Base-by-base conservation (phyloP, 2,888 invertebrate species). In the Hetaerina titia region DNA sequence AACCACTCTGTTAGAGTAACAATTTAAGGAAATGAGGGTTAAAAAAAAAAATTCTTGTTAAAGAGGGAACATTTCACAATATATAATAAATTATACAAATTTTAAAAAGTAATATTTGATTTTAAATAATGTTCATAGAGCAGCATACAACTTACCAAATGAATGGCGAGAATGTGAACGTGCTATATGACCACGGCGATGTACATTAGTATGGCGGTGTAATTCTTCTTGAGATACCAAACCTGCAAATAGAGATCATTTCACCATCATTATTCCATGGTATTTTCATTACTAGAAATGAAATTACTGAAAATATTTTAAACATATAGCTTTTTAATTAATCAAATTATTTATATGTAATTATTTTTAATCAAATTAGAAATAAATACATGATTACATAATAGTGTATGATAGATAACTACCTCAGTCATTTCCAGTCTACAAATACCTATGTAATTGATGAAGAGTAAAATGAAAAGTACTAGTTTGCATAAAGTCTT, bases 211-310 rank as follows among this genome's bases (percentile, higher is more conserved):
- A 13, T 60, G 57, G 17, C 94, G 95, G 81, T 95, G 89, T 22
- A 95, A 56, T 94, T 96, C 96, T 58, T 96, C 96, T 94, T 95
- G 95, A 22, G 96, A 95, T 31, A 96, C 95, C 25, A 96, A 95
- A 15, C 96, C 96, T 95, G 94, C 17, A 89, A 90, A 58, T 69
- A 57, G 56, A 95, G 31, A 81, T 69, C 8, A 81, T 81, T 31
- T 81, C 31, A 81, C 31, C 31, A 15, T 81, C 11, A 31, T 31
- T 81, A 19, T 22, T 9, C 22, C 19, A 69, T 9, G n/a, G n/a
- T 69, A 22, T 22, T 22, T 69, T 69, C 69, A 22, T 7, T 2
- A 19, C 19, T 22, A 17, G 19, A 22, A 2, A 69, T 69, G 22
- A 22, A 69, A 69, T 69, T 7, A 2, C 22, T 22, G 69, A 22